These are phyloP conservation scores for Squalus acanthias DNA, from an alignment of 2,797 vertebrate species.

Conservation along the genomic window DNA sequence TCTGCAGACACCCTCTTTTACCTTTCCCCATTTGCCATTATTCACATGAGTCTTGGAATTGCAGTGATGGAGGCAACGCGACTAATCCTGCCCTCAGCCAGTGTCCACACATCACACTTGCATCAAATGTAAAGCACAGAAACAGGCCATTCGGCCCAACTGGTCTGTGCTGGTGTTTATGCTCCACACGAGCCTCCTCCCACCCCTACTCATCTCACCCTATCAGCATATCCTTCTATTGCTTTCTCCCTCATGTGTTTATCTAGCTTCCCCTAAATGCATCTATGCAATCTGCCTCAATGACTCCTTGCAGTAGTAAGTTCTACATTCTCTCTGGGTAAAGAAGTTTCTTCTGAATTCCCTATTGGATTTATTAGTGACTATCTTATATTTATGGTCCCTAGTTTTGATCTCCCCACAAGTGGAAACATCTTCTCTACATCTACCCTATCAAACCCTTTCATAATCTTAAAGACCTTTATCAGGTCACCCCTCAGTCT, in stretches of 20 bases:
- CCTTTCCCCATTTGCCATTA: not conserved
- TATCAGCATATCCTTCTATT: not conserved
- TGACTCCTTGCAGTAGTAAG: not conserved
- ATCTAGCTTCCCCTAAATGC: not conserved
- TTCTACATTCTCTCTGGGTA: not conserved
- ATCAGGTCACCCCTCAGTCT: not conserved
- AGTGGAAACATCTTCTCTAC: not conserved
- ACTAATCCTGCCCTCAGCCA: not conserved
- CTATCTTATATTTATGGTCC: not conserved
- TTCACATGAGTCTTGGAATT: not conserved
- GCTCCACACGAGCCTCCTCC: too few relatives aligned
- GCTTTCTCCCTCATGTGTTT: not conserved
- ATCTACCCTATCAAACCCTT: not conserved
- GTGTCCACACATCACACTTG: not conserved
- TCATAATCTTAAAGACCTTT: not conserved
- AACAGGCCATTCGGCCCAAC: not conserved
- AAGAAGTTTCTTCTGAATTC: not conserved
- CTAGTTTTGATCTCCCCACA: not conserved
- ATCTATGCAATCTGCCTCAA: not conserved
- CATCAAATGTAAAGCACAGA: not conserved
- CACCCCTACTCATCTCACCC: not conserved
- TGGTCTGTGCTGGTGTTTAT: too few relatives aligned
- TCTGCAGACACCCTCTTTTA: not conserved
- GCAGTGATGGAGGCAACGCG: not conserved
- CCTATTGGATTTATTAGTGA: not conserved